A percentile compares a stretch with the other conserved stretches of the same genome.
phyloP scores from a whole-genome alignment of 2,888 invertebrate genomes.

The Pristionchus mayeri region DNA sequence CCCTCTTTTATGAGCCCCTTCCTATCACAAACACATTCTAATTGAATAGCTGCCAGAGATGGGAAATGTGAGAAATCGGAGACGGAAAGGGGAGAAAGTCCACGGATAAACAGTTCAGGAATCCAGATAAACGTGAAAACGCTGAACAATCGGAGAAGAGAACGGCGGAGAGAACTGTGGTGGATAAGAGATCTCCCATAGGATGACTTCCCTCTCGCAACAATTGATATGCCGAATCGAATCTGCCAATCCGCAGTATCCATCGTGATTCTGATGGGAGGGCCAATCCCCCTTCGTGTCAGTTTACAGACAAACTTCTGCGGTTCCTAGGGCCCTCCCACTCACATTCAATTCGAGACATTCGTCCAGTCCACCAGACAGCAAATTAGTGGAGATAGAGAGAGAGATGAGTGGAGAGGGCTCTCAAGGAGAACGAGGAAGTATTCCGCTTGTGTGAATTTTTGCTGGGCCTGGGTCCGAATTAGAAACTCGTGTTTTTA shows the following conservation, averaged over 20 bases:
- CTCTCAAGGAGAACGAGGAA: no score
- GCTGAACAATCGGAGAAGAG: not conserved
- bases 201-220: conserved; percentile 10
- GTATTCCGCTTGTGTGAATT: no score
- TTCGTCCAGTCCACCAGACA: no score
- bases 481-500: no score
- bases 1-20: not conserved
- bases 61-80: conserved; percentile 23
- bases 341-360: no score
- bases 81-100: not conserved
- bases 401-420: no score
- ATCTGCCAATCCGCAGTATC: conserved; percentile 12
- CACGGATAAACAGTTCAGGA: no score
- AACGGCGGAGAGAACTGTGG: not conserved
- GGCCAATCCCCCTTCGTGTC: no score
- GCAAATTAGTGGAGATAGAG: no score
- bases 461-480: no score
- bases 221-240: not conserved
- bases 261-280: conserved; percentile 37
- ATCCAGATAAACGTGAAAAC: not conserved
- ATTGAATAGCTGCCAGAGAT: not conserved
- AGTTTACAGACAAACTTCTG: no score
- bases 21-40: not conserved
- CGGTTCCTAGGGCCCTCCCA: no score
- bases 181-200: not conserved